Evolutionary conservation across 35 echinoderm and acorn worm genomes (phyloP), one percentile per base, ranked within the genome.

Genomic region (Ophiothrix spiculata): DNA sequence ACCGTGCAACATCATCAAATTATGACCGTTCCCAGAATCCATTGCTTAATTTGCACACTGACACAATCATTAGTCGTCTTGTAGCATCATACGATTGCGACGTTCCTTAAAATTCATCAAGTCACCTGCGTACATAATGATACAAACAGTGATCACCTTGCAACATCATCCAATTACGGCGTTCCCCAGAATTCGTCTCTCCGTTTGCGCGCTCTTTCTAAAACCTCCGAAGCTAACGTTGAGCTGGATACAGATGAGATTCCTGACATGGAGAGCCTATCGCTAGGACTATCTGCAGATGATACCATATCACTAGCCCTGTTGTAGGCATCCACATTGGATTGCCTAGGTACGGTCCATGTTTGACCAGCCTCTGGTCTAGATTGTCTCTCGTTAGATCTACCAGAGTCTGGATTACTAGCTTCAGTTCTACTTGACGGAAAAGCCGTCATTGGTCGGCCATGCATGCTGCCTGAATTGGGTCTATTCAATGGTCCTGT

Each of bases 141-240:
- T n/a, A n/a, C n/a, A n/a, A n/a, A n/a, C n/a, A n/a, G n/a, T n/a
- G n/a, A n/a, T n/a, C n/a, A n/a, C n/a, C n/a, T n/a, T n/a, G n/a
- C n/a, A n/a, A n/a, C n/a, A n/a, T n/a, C n/a, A n/a, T n/a, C n/a
- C 42, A 49, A 10, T 34, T 77, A 77, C 75, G 32, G 32, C 40
- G 93, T 98, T 0, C 91, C 92, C 96, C 96, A 99, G 75, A 99
- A 99, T 39, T 99, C 90, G 42, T 99, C 96, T 25, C 96, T 76
- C 28, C 96, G 85, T 39, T 94, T 99, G 39, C 86, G 79, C 0
- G 96, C 96, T 86, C 96, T 91, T n/a, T 94, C 96, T 34, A 99
- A 77, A n/a, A 99, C 92, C 45, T 99, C 96, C 21, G 96, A 99
- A 15, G 96, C 96, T 34, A 99, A 82, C 4, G 89, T 83, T 64